These are phyloP conservation scores for Vicugna pacos DNA, from an alignment of 2,113 vertebrate species.

Conservation along the genomic window DNA sequence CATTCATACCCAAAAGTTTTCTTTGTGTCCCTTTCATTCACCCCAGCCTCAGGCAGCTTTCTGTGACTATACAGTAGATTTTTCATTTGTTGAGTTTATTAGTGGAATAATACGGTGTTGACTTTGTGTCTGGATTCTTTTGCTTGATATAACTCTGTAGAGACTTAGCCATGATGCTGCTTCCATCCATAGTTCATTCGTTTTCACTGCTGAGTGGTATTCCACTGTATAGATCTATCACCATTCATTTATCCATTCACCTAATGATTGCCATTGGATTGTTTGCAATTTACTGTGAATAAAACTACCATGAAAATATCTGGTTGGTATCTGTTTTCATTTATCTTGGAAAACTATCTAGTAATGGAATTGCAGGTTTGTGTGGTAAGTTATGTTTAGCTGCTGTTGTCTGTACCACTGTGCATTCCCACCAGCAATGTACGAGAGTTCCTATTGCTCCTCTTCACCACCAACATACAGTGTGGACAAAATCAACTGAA, in stretches of 20 bases:
- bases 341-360: not conserved
- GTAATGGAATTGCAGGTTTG: not conserved
- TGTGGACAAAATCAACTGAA: too few species aligned
- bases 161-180: not conserved
- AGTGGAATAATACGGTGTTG: not conserved
- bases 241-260: not conserved
- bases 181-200: not conserved
- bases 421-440: too few species aligned
- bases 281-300: not conserved
- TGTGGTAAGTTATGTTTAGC: not conserved
- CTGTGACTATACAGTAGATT: too few species aligned
- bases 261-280: not conserved
- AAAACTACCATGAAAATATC: not conserved
- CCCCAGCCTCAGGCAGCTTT: not conserved
- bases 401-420: not conserved
- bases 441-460: too few species aligned
- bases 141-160: not conserved
- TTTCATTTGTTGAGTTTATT: not conserved
- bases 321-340: not conserved
- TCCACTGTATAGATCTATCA: not conserved
- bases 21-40: not conserved
- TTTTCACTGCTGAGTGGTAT: not conserved
- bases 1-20: not conserved
- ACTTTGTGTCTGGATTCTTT: not conserved
- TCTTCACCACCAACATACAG: too few species aligned